Percentiles rank a stretch among this genome's conserved stretches.
These are phyloP conservation scores for Cerceris rybyensis DNA, from an alignment of 2,888 invertebrate genomes.

Conservation along the genomic window DNA sequence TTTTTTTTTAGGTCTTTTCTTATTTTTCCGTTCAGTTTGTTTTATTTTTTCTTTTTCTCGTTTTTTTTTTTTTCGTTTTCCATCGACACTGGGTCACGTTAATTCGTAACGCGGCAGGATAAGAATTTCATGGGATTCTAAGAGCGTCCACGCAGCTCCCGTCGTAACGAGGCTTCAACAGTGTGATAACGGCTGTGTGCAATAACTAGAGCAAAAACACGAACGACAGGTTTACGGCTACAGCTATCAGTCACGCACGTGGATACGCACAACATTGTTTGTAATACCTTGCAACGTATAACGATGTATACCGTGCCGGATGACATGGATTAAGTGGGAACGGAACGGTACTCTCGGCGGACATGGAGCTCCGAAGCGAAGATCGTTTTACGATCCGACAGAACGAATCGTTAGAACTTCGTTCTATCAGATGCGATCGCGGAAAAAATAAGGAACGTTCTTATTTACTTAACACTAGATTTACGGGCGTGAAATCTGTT, in stretches of 20 bases:
- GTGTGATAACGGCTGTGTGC: constrained; percentile 69
- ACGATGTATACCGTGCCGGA: constrained; percentile 60
- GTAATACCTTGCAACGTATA: constrained; percentile 67
- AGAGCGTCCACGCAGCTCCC: constrained; percentile 68
- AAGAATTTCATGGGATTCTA: constrained; percentile 43
- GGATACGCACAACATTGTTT: constrained; percentile 70
- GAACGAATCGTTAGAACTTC: not conserved
- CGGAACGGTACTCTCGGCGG: constrained; percentile 37
- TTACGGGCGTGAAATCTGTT: too few relatives aligned
- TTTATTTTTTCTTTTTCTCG: not conserved
- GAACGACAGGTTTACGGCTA: constrained; percentile 73
- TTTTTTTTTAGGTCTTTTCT: not conserved
- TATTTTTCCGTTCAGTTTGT: not conserved
- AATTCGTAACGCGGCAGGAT: constrained; percentile 6
- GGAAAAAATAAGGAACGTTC: too few relatives aligned
- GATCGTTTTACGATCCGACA: not conserved
- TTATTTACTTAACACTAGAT: too few relatives aligned
- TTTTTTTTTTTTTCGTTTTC: constrained; percentile 1
- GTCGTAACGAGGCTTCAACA: constrained; percentile 64
- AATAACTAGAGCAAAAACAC: constrained; percentile 69
- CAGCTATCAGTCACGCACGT: constrained; percentile 73
- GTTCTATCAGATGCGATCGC: not conserved
- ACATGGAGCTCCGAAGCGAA: constrained; percentile 13
- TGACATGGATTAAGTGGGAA: constrained; percentile 50
- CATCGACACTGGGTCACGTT: constrained; percentile 21